Base-by-base conservation (phyloP, 2,888 invertebrate species). In the Holacanthella duospinosa region DNA sequence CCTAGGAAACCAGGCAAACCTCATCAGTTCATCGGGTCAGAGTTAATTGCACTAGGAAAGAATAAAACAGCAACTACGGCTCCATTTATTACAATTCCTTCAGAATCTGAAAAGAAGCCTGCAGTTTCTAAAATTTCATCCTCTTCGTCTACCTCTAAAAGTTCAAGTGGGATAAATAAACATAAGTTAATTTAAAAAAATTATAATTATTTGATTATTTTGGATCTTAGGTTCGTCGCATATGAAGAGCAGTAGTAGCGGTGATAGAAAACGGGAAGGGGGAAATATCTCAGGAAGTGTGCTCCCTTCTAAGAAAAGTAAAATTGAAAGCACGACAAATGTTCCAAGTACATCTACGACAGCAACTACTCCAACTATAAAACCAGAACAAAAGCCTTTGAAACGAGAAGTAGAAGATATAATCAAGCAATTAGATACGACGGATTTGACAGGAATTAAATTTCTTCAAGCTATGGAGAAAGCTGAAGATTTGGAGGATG, bases 41-140 rank as follows among this genome's bases (percentile, higher is more conserved):
- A 71, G 53, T 54, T 71, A 16, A 67, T 71, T 60, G 67, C 71
- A 1, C 43, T 71, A 16, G 71, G 71, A 2, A 64, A 66, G 54
- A 43, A 59, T 36, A 54, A 63, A 43, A 28, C 55, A 58, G 29
- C 43, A 43, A 29, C 24, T 16, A 57, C 27, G n/a, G n/a, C n/a
- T n/a, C n/a, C n/a, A n/a, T n/a, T n/a, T n/a, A n/a, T n/a, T n/a
- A n/a, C n/a, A n/a, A n/a, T n/a, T n/a, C 53, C 44, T 25, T 3
- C 60, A 19, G 61, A 56, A 16, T 1, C 55, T 25, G 55, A 24
- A 25, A 55, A 53, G 27, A 25, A 25, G 27, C 19, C 43, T 6
- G 21, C 53, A 29, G 12, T 43, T 43, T 43, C 56, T 6, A 24
- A 21, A n/a, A 48, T 4, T 21, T 59, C 61, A 1, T 57, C 55